Base-by-base conservation (phyloP, 1,140 invertebrate genomes). In the Cydia fagiglandana region DNA sequence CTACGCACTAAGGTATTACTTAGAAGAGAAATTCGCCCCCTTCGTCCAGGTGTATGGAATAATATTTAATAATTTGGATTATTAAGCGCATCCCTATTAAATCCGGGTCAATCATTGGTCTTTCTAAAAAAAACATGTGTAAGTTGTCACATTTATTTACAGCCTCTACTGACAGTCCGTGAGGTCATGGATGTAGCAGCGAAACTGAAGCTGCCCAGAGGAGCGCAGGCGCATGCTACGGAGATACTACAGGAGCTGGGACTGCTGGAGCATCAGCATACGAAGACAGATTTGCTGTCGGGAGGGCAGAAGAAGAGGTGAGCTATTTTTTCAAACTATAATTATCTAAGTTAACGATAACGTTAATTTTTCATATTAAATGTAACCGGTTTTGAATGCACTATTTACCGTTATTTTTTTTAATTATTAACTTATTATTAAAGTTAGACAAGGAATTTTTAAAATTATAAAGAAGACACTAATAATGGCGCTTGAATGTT, bases 181-280 rank as follows among this genome's bases (percentile, higher is more conserved):
- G 98, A 99, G 88, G 94, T 95, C 0, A 97, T 99, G 96, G 95
- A 94, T 81, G 95, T 98, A 77, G 97, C 97, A 0, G 95, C 96
- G 0, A 95, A 96, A 78, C 92, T 99, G 2, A 98, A 99, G 87
- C 80, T 94, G 15, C 93, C 93, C 12, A 86, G 88, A 53, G 88
- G 90, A 4, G 81, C 82, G 12, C 89, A 90, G 74, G 91, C 88
- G 77, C 84, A 86, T 0, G 84, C 84, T 13, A 88, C 93, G n/a
- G 94, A 95, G 68, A 95, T 95, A 61, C 81, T 95, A 7, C 93
- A 94, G 76, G 94, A 94, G 81, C 80, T 95, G 1, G 93, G 94
- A 28, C 83, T 95, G 5, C 88, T 94, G 74, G 95, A 96, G 80
- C 94, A 95, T 64, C 94, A 94, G 80, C 93, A 96, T 83, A 96